Percentiles rank a stretch among this genome's conserved stretches.
Conservation (phyloP, 1,140 invertebrate genomes). For the Platyscapa corneri region DNA sequence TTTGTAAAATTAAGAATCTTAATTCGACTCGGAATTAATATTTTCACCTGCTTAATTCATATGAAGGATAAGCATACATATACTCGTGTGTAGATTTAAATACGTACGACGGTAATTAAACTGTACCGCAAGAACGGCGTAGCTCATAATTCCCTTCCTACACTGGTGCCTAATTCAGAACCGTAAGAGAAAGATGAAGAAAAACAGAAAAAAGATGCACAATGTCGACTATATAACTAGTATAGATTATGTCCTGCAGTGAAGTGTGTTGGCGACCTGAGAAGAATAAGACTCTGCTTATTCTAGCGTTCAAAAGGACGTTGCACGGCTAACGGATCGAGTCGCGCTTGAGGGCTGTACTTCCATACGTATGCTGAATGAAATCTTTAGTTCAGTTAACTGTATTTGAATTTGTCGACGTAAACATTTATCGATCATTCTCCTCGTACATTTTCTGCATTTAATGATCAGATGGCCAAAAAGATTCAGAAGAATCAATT, state of each 20-base stretch:
- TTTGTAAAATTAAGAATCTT: too few relatives aligned
- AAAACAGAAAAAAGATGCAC: not conserved
- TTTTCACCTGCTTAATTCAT: not conserved
- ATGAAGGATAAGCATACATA: too few relatives aligned
- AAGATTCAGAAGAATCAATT: not conserved
- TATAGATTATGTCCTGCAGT: not conserved
- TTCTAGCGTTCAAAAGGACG: not conserved
- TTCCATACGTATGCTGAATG: not conserved
- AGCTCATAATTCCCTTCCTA: not conserved
- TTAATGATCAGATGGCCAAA: not conserved
- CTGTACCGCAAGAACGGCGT: slow-evolving; percentile 23
- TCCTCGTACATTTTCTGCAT: not conserved
- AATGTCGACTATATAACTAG: not conserved
- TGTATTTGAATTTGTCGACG: not conserved
- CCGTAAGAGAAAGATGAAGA: not conserved
- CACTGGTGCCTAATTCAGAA: not conserved
- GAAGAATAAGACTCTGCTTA: not conserved
- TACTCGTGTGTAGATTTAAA: not conserved
- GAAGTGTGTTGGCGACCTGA: not conserved
- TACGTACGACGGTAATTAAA: slow-evolving; percentile 21
- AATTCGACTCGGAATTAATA: too few relatives aligned
- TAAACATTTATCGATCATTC: not conserved
- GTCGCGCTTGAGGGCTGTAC: not conserved
- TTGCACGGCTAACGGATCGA: not conserved
- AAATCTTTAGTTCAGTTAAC: not conserved